Conservation (phyloP, 2,797 vertebrate species). For the Brachyalestes nurse region DNA sequence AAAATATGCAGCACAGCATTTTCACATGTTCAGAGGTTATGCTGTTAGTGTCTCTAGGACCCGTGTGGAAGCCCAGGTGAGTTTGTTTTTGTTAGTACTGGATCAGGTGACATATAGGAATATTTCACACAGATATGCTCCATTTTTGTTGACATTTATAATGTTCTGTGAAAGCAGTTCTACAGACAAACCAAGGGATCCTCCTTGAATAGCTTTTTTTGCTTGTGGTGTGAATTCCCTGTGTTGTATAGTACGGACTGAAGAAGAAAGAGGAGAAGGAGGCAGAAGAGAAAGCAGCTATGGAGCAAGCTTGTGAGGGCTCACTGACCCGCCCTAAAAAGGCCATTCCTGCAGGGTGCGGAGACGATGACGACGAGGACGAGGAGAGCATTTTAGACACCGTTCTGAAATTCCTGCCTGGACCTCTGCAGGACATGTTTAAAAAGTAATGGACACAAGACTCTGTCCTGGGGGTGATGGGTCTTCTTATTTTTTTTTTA, state of each 20-base stretch:
- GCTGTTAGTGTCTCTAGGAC: background rate
- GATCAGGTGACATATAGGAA: background rate
- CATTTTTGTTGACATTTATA: background rate
- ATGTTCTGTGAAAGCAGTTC: background rate
- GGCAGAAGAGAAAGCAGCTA: slow-evolving; percentile 95
- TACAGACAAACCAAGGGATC: background rate
- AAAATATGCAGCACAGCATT: too few species aligned
- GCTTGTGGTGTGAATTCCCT: background rate
- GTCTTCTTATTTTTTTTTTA: slow-evolving; percentile 39
- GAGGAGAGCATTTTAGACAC: slow-evolving; percentile 99
- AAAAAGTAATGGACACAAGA: slow-evolving; percentile 87
- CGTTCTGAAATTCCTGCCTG: slow-evolving; percentile 97
- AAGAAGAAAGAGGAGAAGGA: slow-evolving; percentile 99
- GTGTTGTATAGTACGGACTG: slow-evolving; percentile 87
- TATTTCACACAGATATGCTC: background rate
- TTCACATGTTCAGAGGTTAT: background rate
- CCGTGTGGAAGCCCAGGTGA: background rate
- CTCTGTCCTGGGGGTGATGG: slow-evolving; percentile 48
- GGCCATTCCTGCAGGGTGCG: slow-evolving; percentile 93
- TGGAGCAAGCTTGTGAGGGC: slow-evolving; percentile 97
- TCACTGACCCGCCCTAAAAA: slow-evolving; percentile 97
- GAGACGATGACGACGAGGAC: slow-evolving; percentile 94
- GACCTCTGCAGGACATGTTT: slow-evolving; percentile 98
- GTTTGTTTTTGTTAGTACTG: background rate
- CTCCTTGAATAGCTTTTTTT: background rate